These are phyloP conservation scores for Bombus fervidus DNA, from an alignment of 1,140 invertebrate species.

Conservation along the genomic window DNA sequence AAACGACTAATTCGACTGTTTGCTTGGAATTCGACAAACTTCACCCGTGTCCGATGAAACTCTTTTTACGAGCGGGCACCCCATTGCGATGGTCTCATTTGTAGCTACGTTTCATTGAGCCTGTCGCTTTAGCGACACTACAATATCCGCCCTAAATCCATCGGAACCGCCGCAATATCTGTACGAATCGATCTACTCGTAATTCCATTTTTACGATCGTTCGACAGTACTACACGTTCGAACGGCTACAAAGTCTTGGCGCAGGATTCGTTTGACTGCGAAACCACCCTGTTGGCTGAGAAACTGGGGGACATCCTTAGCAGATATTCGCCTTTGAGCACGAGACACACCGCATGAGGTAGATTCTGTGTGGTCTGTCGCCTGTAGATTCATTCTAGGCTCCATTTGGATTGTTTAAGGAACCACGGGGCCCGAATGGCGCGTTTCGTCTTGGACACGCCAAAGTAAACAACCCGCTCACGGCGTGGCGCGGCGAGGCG, in stretches of 20 bases:
- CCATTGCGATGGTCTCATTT: slow-evolving; percentile 7
- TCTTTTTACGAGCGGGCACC: slow-evolving; percentile 38
- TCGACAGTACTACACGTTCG: slow-evolving; percentile 6
- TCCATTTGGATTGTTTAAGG: slow-evolving; percentile 65
- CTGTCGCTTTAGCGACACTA: too few species aligned
- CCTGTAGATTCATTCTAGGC: slow-evolving; percentile 61
- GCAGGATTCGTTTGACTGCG: not conserved
- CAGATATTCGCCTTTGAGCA: not conserved
- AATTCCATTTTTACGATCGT: slow-evolving; percentile 55
- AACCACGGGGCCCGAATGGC: slow-evolving; percentile 41
- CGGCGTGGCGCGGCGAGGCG: not conserved
- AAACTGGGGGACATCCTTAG: not conserved
- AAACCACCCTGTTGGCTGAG: not conserved
- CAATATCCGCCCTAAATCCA: not conserved
- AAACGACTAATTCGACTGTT: slow-evolving; percentile 38
- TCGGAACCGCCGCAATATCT: not conserved
- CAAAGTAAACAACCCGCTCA: slow-evolving; percentile 53
- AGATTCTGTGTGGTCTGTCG: slow-evolving; percentile 67
- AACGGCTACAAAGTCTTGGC: not conserved
- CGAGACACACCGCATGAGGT: slow-evolving; percentile 54
- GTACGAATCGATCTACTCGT: slow-evolving; percentile 1
- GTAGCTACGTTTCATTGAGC: not conserved
- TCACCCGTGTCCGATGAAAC: slow-evolving; percentile 16
- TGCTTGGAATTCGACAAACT: slow-evolving; percentile 22
- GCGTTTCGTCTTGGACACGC: slow-evolving; percentile 45